Evolutionary conservation across 2,797 vertebrate genomes (phyloP), one percentile per base, ranked within the genome.

Genomic region (Kryptopterus vitreolus): DNA sequence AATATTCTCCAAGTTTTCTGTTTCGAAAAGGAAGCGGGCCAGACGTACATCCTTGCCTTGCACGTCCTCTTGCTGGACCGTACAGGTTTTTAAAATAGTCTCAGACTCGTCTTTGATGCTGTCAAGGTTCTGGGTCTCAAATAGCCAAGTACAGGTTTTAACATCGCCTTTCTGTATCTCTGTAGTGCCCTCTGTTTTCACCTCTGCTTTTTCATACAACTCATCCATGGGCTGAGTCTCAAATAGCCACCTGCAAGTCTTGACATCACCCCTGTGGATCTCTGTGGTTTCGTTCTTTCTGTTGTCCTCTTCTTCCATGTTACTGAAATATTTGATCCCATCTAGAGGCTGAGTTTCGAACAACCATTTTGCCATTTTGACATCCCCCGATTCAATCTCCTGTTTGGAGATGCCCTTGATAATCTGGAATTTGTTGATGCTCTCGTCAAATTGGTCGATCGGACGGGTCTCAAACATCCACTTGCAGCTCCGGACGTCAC

Each of bases 381-480:
- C 96, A 73, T 97, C 95, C 26, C 96, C 96, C 0, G 95, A 92
- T 86, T 95, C 92, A 9, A 98, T 93, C 89, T 98, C 96, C 90
- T 96, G 92, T 83, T 97, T 95, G 66, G 96, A 97, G 86, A 98
- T 97, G 6, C 96, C 96, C 90, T 95, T 96, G 48, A 98, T 98
- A 65, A 98, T 88, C 89, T 98, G 95, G 80, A 95, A 96, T 86
- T 95, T 97, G 82, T 93, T 87, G 78, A 95, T 91, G 78, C 95
- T 96, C 85, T 97, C 96, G 43, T 96, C 95, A 91, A 97, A 98
- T 81, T 96, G 94, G 77, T 97, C 96, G 59, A 98, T 95, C 0
- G 96, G 96, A 9, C 92, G 93, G 0, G 96, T 98, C 91, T 98
- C 96, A 90, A 98, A 98, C 92, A 97, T 96, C 96, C 96, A 98